These are phyloP conservation scores for Heloderma charlesbogerti DNA, from an alignment of 2,113 vertebrate genomes.

Conservation along the genomic window DNA sequence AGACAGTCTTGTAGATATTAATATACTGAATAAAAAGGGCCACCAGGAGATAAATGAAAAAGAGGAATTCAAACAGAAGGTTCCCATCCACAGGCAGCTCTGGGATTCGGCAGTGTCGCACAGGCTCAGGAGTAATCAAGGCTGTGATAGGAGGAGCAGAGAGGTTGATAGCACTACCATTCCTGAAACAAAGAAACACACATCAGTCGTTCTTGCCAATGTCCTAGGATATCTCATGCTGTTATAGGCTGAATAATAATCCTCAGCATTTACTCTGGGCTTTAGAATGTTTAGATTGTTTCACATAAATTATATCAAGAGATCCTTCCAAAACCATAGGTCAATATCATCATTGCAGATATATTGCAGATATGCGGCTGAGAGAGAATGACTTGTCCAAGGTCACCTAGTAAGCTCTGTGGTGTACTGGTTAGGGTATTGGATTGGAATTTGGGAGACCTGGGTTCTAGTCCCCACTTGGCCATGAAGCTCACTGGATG, in stretches of 20 bases:
- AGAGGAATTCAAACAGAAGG: constrained; percentile 95
- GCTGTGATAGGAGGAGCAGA: constrained; percentile 93
- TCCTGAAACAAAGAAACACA: constrained; percentile 77
- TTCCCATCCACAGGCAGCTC: constrained; percentile 93
- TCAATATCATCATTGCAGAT: background rate
- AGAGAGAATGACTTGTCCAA: background rate
- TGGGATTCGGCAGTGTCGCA: constrained; percentile 95
- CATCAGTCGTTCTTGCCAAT: constrained; percentile 39
- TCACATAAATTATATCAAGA: background rate
- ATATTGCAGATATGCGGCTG: background rate
- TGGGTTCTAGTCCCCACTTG: too few relatives aligned
- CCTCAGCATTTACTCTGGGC: background rate
- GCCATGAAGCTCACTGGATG: too few relatives aligned
- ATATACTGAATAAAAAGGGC: constrained; percentile 98
- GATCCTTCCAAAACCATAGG: background rate
- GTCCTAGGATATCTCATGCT: background rate
- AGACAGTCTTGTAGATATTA: constrained; percentile 99
- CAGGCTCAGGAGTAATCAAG: constrained; percentile 95
- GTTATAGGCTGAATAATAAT: background rate
- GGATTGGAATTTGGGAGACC: too few relatives aligned
- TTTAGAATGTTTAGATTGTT: background rate
- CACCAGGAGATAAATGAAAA: constrained; percentile 96
- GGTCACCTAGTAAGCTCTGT: background rate
- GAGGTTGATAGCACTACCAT: constrained; percentile 89
- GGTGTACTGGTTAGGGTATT: too few relatives aligned